Percentiles rank a stretch among this genome's conserved stretches.
phyloP scores from a whole-genome alignment of 2,797 vertebrate genomes.

The Betta splendens region DNA sequence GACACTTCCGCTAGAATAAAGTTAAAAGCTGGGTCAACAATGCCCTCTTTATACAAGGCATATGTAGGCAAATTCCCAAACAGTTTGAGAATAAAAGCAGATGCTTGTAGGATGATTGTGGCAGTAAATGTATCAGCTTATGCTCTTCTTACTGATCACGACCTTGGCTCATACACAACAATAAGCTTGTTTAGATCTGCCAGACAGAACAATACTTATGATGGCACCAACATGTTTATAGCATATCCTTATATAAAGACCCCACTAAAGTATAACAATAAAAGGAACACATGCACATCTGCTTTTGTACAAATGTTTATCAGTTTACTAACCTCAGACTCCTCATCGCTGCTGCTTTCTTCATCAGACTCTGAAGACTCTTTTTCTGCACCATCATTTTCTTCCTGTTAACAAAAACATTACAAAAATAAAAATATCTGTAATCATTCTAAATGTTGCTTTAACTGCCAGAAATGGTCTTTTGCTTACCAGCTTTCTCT shows the following conservation, averaged over 20 bases:
- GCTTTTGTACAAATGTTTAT: background rate
- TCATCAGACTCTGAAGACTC: constrained; percentile 76
- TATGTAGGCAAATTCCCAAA: too few relatives aligned
- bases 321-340: constrained; percentile 67
- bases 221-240: too few relatives aligned
- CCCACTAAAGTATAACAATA: background rate
- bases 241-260: background rate
- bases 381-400: constrained; percentile 70
- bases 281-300: background rate
- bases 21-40: too few relatives aligned
- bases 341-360: constrained; percentile 85
- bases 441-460: background rate
- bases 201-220: background rate
- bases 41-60: too few relatives aligned
- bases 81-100: too few relatives aligned
- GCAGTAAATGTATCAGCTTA: too few relatives aligned
- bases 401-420: constrained; percentile 71
- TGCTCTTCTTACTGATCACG: too few relatives aligned
- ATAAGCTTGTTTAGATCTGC: too few relatives aligned
- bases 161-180: too few relatives aligned
- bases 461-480: background rate
- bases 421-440: too few relatives aligned
- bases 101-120: too few relatives aligned
- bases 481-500: constrained; percentile 77
- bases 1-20: too few relatives aligned